These are phyloP conservation scores for Mamestra brassicae DNA, from an alignment of 2,888 invertebrate species.

Conservation along the genomic window DNA sequence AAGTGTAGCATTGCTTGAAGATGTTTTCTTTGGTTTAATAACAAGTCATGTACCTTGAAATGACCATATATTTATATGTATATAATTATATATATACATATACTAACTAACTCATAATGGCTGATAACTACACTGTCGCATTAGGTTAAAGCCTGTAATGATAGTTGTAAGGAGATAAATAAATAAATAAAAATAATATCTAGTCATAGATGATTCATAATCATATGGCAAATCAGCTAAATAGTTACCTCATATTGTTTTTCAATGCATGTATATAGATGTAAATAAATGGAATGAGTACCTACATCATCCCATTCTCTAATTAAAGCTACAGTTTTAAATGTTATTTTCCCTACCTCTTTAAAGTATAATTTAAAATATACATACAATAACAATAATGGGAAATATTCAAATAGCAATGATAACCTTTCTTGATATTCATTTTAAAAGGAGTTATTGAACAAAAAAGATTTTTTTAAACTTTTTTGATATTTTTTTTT, in stretches of 20 bases:
- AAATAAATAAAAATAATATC: neutral
- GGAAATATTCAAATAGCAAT: constrained; percentile 13
- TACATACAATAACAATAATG: neutral
- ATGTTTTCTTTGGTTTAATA: neutral
- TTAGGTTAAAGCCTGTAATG: too few species aligned
- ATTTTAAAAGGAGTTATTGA: neutral
- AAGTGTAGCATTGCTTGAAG: neutral
- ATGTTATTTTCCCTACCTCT: constrained; percentile 28
- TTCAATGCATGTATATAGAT: constrained; percentile 35
- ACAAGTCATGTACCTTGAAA: too few species aligned
- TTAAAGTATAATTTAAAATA: constrained; percentile 9
- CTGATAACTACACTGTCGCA: too few species aligned
- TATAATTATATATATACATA: too few species aligned
- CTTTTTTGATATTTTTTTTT: too few species aligned
- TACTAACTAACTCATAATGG: too few species aligned
- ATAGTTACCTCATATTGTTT: constrained; percentile 42
- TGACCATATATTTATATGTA: too few species aligned
- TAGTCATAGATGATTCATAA: constrained; percentile 14
- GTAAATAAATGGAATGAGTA: constrained; percentile 27
- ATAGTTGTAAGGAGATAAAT: neutral
- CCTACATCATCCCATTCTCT: constrained; percentile 22
- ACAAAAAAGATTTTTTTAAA: neutral
- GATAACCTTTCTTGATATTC: neutral
- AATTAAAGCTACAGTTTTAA: constrained; percentile 9
- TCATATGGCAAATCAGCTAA: constrained; percentile 8